Conservation (phyloP, 1,140 invertebrate species). For the Trichogramma pretiosum region DNA sequence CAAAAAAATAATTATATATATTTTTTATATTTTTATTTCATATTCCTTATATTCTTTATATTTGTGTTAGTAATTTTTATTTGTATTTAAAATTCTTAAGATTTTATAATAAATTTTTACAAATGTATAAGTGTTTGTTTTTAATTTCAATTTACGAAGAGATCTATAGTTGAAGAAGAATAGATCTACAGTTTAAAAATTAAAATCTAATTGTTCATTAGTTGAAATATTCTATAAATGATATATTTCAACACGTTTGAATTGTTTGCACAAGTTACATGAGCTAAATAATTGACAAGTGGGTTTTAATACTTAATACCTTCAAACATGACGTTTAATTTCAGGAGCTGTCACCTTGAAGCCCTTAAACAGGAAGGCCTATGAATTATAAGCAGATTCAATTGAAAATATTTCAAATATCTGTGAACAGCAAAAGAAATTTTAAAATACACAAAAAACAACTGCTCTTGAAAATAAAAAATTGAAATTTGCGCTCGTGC, state of each 20-base stretch:
- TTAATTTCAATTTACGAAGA: background rate
- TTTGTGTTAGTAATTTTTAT: constrained; percentile 3
- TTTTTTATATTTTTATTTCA: background rate
- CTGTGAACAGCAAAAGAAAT: constrained; percentile 8
- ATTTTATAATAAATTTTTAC: constrained; percentile 13
- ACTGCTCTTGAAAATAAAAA: constrained; percentile 22
- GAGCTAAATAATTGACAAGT: no score
- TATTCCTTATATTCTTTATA: background rate
- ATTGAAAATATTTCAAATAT: no score
- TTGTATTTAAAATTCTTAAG: no score
- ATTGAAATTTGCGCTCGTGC: constrained; percentile 35
- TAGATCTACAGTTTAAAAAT: constrained; percentile 1
- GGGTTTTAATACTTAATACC: no score
- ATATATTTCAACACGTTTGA: no score
- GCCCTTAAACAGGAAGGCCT: constrained; percentile 34
- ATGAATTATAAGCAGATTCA: no score
- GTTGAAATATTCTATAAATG: no score
- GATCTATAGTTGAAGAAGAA: no score
- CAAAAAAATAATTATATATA: background rate
- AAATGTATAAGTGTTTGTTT: constrained; percentile 7
- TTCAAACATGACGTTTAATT: constrained; percentile 35
- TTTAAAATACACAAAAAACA: constrained; percentile 12
- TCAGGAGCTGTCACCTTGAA: constrained; percentile 49
- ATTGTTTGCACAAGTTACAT: no score
- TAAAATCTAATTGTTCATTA: background rate